Conservation (phyloP, 1,140 invertebrate genomes). For the Orchestia grillus region DNA sequence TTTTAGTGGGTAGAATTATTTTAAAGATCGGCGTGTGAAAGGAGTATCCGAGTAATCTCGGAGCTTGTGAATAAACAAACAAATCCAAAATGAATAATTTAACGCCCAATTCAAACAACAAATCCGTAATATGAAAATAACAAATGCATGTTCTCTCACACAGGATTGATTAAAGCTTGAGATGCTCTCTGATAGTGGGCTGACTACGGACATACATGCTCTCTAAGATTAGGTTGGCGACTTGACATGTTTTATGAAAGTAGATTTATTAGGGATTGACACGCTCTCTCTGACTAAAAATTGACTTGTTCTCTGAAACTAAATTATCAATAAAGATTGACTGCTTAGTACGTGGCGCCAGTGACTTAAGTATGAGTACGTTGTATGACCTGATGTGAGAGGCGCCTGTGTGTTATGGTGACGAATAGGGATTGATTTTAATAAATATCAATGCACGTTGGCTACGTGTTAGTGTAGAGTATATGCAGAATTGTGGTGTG, state of each 20-base stretch:
- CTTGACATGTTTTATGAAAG: no score
- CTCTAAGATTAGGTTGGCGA: no score
- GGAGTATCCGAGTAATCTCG: neutral
- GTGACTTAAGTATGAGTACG: no score
- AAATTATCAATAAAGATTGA: no score
- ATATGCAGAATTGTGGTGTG: neutral
- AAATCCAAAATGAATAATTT: neutral
- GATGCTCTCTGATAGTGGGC: neutral
- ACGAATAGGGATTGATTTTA: neutral
- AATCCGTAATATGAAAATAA: no score
- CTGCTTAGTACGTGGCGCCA: no score
- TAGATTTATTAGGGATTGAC: neutral
- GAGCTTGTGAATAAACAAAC: neutral
- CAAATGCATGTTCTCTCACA: no score
- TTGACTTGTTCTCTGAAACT: no score
- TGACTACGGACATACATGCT: neutral
- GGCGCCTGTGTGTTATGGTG: neutral
- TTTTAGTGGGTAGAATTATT: neutral
- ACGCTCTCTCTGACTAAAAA: neutral
- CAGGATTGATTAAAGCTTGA: no score
- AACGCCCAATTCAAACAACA: no score
- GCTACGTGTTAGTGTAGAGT: neutral
- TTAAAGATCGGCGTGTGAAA: neutral
- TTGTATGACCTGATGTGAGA: neutral
- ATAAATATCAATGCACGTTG: no score